phyloP scores from a whole-genome alignment of 2,113 vertebrate species.

The Noturus placidus region DNA sequence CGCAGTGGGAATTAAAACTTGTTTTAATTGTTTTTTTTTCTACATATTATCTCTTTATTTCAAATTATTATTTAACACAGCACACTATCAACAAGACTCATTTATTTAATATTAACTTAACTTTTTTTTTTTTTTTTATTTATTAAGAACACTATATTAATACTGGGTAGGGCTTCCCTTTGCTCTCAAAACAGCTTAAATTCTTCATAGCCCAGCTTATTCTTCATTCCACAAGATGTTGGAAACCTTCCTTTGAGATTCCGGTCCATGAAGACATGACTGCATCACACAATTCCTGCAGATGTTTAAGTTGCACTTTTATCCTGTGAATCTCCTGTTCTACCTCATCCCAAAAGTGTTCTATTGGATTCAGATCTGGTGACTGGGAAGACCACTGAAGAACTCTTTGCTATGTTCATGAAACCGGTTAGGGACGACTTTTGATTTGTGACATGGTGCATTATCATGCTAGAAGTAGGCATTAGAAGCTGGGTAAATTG shows the following conservation, averaged over 20 bases:
- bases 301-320: neutral
- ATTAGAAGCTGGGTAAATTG: neutral
- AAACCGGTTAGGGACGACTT: neutral
- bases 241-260: neutral
- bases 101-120: too few species aligned
- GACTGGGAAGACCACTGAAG: neutral
- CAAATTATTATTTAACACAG: too few species aligned
- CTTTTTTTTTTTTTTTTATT: neutral
- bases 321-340: neutral
- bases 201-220: neutral
- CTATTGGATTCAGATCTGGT: neutral
- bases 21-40: too few species aligned
- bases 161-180: too few species aligned
- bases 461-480: neutral
- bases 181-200: neutral
- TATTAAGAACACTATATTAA: too few species aligned
- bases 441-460: neutral
- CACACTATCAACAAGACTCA: too few species aligned
- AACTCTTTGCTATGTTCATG: neutral
- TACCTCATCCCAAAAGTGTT: neutral
- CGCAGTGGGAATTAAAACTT: too few species aligned
- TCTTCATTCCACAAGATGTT: neutral
- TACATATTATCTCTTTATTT: too few species aligned
- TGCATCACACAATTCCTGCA: neutral
- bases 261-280: neutral